Evolutionary conservation across 2,888 invertebrate genomes (phyloP).

Genomic region (Lumbricus terrestris): DNA sequence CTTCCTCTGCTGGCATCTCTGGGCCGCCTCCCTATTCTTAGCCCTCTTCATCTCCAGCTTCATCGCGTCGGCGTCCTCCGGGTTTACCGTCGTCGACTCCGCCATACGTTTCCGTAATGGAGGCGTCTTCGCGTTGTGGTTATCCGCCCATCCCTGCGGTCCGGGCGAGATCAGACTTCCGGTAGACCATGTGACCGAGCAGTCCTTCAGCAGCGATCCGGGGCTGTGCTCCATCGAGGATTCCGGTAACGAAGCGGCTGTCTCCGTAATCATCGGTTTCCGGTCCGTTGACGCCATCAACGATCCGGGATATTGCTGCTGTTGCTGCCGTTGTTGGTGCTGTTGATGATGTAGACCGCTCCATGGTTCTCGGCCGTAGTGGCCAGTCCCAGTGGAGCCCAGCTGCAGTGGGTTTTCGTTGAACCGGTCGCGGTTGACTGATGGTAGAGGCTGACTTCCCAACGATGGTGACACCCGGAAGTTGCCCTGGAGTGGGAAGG

Average conservation of each 20-base stretch:
- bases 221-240: background rate
- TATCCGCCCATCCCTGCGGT: background rate
- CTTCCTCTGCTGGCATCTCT: background rate
- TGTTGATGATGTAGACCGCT: background rate
- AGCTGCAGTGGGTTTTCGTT: background rate
- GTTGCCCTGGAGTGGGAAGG: background rate
- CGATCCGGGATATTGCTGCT: background rate
- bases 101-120: background rate
- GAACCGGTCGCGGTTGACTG: background rate
- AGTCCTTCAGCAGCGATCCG: background rate
- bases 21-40: background rate
- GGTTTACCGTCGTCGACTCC: background rate
- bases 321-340: too few relatives aligned
- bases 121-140: background rate
- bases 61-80: background rate
- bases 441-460: background rate
- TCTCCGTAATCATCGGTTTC: background rate
- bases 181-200: background rate
- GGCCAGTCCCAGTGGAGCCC: background rate
- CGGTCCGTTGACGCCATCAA: background rate
- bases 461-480: background rate
- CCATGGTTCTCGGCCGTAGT: background rate
- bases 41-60: conserved; percentile 14
- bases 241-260: background rate
- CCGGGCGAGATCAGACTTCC: background rate